Conservation (phyloP, 2,797 vertebrate species). For the Tangara arthus region DNA sequence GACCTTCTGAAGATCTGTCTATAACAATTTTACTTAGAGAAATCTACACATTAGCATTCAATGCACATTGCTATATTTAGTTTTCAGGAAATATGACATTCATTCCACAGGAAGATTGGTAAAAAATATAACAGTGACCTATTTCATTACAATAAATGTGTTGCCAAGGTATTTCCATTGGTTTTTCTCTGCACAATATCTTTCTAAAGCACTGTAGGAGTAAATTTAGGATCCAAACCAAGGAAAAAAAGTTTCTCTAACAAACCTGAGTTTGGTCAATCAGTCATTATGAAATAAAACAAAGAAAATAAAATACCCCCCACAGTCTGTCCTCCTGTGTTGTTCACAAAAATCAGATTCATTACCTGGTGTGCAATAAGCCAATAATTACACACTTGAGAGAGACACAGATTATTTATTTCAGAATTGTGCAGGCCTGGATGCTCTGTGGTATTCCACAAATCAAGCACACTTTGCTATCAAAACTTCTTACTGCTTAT, state of each 20-base stretch:
- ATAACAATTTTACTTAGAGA: neutral
- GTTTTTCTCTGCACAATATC: neutral
- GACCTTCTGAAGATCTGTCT: neutral
- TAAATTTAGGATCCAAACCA: neutral
- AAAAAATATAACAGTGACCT: neutral
- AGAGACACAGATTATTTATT: neutral
- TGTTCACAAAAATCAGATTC: neutral
- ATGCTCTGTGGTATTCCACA: neutral
- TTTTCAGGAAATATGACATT: neutral
- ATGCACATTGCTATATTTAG: neutral
- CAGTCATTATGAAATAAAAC: neutral
- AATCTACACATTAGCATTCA: neutral
- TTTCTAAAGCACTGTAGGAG: neutral
- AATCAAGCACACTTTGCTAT: neutral
- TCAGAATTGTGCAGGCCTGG: neutral
- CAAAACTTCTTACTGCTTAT: neutral
- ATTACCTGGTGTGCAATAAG: neutral
- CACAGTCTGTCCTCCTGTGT: fast-evolving
- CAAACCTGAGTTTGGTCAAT: neutral
- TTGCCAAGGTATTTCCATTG: neutral
- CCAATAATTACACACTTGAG: neutral
- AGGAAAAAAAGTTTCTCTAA: neutral
- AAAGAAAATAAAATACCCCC: neutral
- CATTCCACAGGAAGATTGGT: neutral
- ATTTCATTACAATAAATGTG: conserved; percentile 6